Conservation (phyloP, 2,113 vertebrate species). For the Thalassarche chlororhynchos region DNA sequence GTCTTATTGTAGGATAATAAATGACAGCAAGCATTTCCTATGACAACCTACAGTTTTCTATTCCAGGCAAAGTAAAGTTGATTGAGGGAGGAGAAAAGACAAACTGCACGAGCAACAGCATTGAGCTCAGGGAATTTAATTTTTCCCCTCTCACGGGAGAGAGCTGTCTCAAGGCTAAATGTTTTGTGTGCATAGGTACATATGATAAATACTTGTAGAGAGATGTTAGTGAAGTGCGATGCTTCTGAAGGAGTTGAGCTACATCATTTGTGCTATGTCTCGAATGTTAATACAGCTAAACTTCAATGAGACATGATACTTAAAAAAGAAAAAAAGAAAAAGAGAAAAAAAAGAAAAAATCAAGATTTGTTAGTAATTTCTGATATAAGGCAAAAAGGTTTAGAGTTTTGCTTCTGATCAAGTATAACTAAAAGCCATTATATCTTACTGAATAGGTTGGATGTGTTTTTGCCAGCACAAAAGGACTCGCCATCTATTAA, state of each 20-base stretch:
- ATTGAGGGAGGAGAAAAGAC: not conserved
- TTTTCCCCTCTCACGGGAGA: not conserved
- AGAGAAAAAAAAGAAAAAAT: not conserved
- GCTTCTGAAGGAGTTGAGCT: not conserved
- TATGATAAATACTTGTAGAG: not conserved
- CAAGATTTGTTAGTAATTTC: not conserved
- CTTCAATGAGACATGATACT: not conserved
- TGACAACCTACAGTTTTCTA: not conserved
- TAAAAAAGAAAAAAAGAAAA: not conserved
- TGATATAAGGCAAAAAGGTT: not conserved
- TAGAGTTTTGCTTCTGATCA: not conserved
- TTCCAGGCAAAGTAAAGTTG: not conserved
- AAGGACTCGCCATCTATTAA: not conserved
- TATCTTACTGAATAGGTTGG: not conserved
- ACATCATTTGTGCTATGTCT: not conserved
- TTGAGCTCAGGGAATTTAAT: not conserved
- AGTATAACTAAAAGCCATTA: not conserved
- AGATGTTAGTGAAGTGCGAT: not conserved
- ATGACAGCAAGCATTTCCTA: not conserved
- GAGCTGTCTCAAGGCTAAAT: slow-evolving; percentile 20
- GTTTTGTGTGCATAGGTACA: not conserved
- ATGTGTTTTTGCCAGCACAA: not conserved
- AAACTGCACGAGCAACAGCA: not conserved
- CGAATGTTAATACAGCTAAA: not conserved
- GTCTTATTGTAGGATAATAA: not conserved